Conservation (phyloP, 1,140 invertebrate species). For the Drosophila subobscura region DNA sequence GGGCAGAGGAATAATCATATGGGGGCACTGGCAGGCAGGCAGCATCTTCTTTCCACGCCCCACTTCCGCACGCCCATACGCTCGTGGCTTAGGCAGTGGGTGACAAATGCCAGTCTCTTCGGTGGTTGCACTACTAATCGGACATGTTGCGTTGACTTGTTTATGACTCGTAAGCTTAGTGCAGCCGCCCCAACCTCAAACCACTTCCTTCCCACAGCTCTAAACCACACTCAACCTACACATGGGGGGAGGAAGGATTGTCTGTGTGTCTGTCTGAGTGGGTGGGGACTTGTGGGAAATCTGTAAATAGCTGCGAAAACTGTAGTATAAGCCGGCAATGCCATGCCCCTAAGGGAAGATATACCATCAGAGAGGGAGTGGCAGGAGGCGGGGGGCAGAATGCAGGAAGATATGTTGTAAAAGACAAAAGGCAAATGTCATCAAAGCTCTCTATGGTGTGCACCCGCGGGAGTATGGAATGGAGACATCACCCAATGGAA, state of each 20-base stretch:
- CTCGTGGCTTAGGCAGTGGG: conserved; percentile 47
- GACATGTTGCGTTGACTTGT: conserved; percentile 81
- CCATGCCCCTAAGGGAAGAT: conserved; percentile 29
- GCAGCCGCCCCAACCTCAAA: conserved; percentile 40
- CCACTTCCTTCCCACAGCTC: conserved; percentile 1
- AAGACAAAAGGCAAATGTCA: conserved; percentile 51
- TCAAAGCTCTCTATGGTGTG: conserved; percentile 37
- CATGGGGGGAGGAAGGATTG: conserved; percentile 30
- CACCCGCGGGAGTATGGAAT: conserved; percentile 50
- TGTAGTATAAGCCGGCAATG: conserved; percentile 55
- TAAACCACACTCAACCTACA: conserved; percentile 10
- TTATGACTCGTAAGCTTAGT: conserved; percentile 76
- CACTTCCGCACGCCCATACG: not conserved
- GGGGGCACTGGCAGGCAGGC: not conserved
- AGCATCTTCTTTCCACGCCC: conserved; percentile 6
- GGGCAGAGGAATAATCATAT: conserved; percentile 11
- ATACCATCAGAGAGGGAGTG: conserved; percentile 27
- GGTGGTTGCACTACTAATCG: conserved; percentile 81
- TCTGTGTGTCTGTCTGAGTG: conserved; percentile 2
- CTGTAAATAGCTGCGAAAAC: conserved; percentile 80
- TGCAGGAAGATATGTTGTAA: conserved; percentile 14
- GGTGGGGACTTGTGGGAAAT: conserved; percentile 73
- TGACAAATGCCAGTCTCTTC: conserved; percentile 73
- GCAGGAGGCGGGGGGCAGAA: too few relatives aligned
- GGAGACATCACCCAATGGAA: not conserved